A percentile compares a stretch with the other conserved stretches of the same genome.
Conservation (phyloP, 2,113 vertebrate species). For the Nerophis lumbriciformis region DNA sequence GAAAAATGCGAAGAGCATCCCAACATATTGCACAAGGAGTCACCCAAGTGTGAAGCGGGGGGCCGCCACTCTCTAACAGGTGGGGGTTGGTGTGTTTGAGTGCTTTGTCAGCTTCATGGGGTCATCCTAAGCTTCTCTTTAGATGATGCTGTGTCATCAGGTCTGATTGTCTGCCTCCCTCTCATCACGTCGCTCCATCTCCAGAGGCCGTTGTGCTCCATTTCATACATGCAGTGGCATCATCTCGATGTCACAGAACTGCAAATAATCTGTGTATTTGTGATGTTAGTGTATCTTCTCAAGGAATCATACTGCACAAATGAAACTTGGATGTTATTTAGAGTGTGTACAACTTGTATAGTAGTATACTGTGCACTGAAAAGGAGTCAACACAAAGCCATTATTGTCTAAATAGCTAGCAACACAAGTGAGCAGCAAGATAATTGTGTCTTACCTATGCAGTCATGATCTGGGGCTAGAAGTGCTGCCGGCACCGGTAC, state of each 20-base stretch:
- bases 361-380: no score
- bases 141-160: constrained; percentile 58
- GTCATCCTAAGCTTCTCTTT: constrained; percentile 37
- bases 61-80: constrained; percentile 31
- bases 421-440: no score
- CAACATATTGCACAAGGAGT: constrained; percentile 9
- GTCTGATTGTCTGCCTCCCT: constrained; percentile 46
- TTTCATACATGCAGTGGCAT: constrained; percentile 18
- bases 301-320: no score
- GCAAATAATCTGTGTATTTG: no score
- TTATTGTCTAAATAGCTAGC: no score
- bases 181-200: constrained; percentile 27
- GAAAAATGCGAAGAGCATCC: constrained; percentile 21
- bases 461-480: no score
- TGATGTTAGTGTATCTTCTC: no score
- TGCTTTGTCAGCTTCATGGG: constrained; percentile 52
- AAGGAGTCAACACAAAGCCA: no score
- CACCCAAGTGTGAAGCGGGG: constrained; percentile 22
- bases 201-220: constrained; percentile 30
- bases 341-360: no score
- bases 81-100: constrained; percentile 21
- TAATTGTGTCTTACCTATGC: no score
- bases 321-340: no score
- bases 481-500: no score
- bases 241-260: constrained; percentile 14